Conservation (phyloP, 2,113 vertebrate genomes). For the Larimichthys polyactis region DNA sequence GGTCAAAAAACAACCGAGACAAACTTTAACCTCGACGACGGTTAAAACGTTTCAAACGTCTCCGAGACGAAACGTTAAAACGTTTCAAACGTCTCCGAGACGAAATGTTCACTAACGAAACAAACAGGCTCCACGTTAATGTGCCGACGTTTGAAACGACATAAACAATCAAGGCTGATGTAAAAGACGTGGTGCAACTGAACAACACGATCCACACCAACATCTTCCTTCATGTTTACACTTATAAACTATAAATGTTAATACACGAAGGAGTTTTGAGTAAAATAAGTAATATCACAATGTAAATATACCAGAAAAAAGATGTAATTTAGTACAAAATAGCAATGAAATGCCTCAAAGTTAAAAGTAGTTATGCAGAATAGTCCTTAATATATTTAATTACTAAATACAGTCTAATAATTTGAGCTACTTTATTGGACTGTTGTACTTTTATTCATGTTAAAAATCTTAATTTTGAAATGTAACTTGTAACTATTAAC, state of each 20-base stretch:
- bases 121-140: background rate
- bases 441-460: background rate
- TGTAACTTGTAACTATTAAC: no score
- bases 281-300: background rate
- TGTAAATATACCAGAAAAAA: no score
- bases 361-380: background rate
- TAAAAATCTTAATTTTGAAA: background rate
- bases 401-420: no score
- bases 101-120: background rate
- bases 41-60: no score
- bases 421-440: no score
- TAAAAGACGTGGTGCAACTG: conserved; percentile 7
- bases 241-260: background rate
- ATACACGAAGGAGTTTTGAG: background rate
- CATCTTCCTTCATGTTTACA: background rate
- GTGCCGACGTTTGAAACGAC: background rate
- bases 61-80: background rate
- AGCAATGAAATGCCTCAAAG: background rate
- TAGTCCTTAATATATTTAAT: background rate
- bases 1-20: background rate
- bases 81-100: background rate
- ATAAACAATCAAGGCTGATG: background rate
- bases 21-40: no score
- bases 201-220: background rate
- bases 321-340: background rate